These are phyloP conservation scores for Stigmatopora argus DNA, from an alignment of 2,113 vertebrate genomes.

Conservation along the genomic window DNA sequence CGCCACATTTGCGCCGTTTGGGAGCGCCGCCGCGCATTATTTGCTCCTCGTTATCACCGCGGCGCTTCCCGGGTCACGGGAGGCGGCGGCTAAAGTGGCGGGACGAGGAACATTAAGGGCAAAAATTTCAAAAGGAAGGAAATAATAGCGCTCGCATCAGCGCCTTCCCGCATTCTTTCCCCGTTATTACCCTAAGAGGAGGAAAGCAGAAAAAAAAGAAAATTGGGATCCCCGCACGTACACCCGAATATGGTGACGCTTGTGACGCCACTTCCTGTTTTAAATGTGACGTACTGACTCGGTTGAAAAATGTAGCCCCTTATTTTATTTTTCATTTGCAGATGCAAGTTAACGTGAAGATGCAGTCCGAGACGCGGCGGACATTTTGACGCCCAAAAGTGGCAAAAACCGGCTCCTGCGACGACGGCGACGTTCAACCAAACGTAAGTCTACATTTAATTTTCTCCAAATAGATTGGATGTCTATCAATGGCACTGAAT, in stretches of 20 bases:
- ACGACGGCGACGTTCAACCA: neutral
- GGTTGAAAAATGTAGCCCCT: neutral
- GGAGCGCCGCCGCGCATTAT: neutral
- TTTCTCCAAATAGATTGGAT: neutral
- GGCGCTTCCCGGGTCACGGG: constrained; percentile 1
- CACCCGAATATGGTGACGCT: no score
- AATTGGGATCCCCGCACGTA: no score
- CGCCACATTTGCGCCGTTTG: neutral
- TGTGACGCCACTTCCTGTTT: neutral
- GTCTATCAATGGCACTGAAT: no score
- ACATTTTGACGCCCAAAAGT: neutral
- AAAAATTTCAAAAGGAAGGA: neutral
- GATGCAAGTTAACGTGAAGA: neutral
- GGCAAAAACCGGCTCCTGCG: neutral
- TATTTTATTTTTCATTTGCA: neutral
- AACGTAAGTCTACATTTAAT: neutral
- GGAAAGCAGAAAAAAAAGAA: no score
- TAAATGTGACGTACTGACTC: no score
- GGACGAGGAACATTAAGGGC: neutral
- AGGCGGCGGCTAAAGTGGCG: neutral
- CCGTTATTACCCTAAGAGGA: neutral
- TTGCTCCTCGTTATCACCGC: constrained; percentile 1
- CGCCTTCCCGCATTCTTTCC: neutral
- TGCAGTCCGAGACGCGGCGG: neutral
- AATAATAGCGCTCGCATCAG: constrained; percentile 4